Evolutionary conservation across 2,888 invertebrate species (phyloP), one percentile per base, ranked within the genome.

Genomic region (Agrotis puta): DNA sequence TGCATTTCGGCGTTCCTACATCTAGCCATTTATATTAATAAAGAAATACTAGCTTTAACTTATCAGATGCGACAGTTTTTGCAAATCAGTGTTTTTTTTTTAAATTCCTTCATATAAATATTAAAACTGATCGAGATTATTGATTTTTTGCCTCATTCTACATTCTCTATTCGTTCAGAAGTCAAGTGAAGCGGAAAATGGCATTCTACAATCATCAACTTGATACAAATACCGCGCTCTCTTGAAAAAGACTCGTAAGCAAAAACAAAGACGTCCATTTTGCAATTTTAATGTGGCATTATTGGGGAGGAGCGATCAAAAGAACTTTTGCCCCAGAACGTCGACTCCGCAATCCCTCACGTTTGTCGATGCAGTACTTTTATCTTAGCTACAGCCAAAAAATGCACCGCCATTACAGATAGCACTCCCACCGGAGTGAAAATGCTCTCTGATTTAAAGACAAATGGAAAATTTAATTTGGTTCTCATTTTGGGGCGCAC

Each of bases 301-400:
- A 74, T 69, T 63, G 74, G 64, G 64, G 70, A 78, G 62, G 63
- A 68, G 71, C 53, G 70, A 73, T 86, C 81, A 86, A 87, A 85
- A 83, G 77, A 85, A 85, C 76, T 82, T 85, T 85, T 84, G 79
- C 82, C 79, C 88, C 78, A 82, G 86, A 84, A 87, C 87, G 77
- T 87, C 87, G 87, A 87, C 82, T 89, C 75, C 70, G 71, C 85
- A 83, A 82, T 87, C 82, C 81, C 76, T 85, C 83, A 84, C 88
- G 79, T 89, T 88, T 86, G 83, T 85, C 77, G 82, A 85, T 85
- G 85, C 87, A 87, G 74, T 76, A 75, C 87, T 92, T 91, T 89
- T 88, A 89, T 88, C 88, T 88, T 86, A 53, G 59, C 71, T 78
- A 82, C 85, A 86, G 84, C 85, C 81, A 86, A 90, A 92, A 91